Conservation (phyloP, 2,888 invertebrate species). For the Orchestes rusci region DNA sequence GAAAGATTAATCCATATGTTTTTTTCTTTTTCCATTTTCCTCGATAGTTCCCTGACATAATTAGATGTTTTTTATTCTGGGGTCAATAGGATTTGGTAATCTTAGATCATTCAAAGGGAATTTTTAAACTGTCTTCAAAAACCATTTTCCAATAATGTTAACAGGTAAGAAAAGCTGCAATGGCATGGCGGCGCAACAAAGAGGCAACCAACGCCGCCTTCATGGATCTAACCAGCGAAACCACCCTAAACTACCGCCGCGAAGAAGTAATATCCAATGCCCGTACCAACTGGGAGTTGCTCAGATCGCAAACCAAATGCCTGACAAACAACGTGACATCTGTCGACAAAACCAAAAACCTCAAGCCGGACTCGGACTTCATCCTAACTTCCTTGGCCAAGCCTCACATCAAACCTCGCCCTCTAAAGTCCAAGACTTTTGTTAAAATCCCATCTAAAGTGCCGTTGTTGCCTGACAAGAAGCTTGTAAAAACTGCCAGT, state of each 20-base stretch:
- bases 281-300: constrained; percentile 77
- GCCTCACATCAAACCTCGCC: constrained; percentile 27
- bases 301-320: constrained; percentile 59
- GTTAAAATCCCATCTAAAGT: constrained; percentile 31
- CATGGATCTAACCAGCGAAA: constrained; percentile 55
- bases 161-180: constrained; percentile 63
- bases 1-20: too few species aligned
- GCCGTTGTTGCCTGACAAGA: constrained; percentile 48
- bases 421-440: constrained; percentile 30
- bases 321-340: constrained; percentile 41
- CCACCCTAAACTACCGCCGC: constrained; percentile 54
- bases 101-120: too few species aligned
- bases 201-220: constrained; percentile 64
- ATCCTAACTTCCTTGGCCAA: constrained; percentile 40
- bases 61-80: too few species aligned
- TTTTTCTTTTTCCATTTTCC: too few species aligned
- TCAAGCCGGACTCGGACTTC: constrained; percentile 42
- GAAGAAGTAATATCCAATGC: constrained; percentile 82
- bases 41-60: too few species aligned
- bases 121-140: too few species aligned
- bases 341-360: constrained; percentile 35
- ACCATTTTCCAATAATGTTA: too few species aligned
- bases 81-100: too few species aligned
- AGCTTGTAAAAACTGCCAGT: constrained; percentile 42
- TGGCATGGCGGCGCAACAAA: constrained; percentile 73